A percentile compares a stretch with the other conserved stretches of the same genome.
These are phyloP conservation scores for Eucidaris tribuloides DNA, from an alignment of 35 echinoderm and acorn worm species.

Conservation along the genomic window DNA sequence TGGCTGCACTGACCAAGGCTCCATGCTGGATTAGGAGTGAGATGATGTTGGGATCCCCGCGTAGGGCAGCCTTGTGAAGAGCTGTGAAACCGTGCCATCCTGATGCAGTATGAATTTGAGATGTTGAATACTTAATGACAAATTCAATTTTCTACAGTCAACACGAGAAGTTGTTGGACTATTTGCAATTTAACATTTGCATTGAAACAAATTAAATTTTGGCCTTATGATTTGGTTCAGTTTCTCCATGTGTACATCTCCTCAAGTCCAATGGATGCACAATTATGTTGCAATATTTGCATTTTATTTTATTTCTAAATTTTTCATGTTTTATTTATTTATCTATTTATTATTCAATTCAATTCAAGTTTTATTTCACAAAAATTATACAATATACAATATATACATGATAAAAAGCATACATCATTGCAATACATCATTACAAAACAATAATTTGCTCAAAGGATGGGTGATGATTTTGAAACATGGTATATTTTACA, in stretches of 20 bases:
- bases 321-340: too few relatives aligned
- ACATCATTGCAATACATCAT: too few relatives aligned
- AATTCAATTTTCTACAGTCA: neutral
- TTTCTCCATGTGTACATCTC: neutral
- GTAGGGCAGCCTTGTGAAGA: conserved; percentile 75
- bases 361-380: too few relatives aligned
- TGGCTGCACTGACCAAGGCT: conserved; percentile 48
- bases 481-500: too few relatives aligned
- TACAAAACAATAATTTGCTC: too few relatives aligned
- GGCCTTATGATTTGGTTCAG: neutral
- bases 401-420: too few relatives aligned
- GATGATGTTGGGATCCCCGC: conserved; percentile 71
- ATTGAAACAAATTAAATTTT: neutral
- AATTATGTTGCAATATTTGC: neutral
- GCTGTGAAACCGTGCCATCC: conserved; percentile 89
- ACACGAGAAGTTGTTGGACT: neutral
- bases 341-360: too few relatives aligned
- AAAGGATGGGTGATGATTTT: too few relatives aligned
- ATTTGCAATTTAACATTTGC: neutral
- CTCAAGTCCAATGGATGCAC: neutral
- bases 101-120: neutral
- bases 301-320: too few relatives aligned
- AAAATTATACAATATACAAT: too few relatives aligned
- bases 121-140: neutral
- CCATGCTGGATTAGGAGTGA: conserved; percentile 68